phyloP scores from a whole-genome alignment of 2,113 vertebrate genomes.

The Australoheros scitulus region DNA sequence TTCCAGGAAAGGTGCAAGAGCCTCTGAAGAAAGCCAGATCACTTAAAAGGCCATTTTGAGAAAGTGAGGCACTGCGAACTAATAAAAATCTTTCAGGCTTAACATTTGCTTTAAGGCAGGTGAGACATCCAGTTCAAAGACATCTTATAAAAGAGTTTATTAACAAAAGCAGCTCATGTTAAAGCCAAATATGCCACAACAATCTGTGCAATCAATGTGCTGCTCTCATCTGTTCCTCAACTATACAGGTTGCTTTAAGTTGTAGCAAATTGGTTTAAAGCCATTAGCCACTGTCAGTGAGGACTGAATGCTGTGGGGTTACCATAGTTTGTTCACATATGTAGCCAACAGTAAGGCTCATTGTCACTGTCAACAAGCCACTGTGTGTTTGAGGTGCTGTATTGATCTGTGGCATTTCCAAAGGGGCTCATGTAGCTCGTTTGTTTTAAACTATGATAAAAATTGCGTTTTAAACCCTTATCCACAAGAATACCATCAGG shows the following conservation, averaged over 20 bases:
- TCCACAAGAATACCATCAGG: neutral
- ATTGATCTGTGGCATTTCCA: neutral
- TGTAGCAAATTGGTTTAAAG: neutral
- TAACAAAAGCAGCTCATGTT: neutral
- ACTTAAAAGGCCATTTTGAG: neutral
- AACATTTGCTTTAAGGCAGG: slow-evolving; percentile 2
- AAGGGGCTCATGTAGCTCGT: neutral
- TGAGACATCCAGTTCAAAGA: neutral
- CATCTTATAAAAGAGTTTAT: no score
- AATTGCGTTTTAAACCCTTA: neutral
- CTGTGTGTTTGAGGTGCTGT: neutral
- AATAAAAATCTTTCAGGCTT: neutral
- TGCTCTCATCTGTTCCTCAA: neutral
- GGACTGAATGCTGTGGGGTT: neutral
- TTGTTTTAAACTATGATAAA: neutral
- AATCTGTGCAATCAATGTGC: neutral
- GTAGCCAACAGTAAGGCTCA: neutral
- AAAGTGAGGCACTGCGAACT: neutral
- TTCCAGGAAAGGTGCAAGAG: neutral
- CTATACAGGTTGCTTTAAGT: neutral
- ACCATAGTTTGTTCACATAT: neutral
- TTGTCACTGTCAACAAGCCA: neutral
- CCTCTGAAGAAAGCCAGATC: neutral
- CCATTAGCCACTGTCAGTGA: neutral
- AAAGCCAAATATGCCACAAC: neutral